These are phyloP conservation scores for Camelus dromedarius DNA, from an alignment of 2,113 vertebrate species.

Conservation along the genomic window DNA sequence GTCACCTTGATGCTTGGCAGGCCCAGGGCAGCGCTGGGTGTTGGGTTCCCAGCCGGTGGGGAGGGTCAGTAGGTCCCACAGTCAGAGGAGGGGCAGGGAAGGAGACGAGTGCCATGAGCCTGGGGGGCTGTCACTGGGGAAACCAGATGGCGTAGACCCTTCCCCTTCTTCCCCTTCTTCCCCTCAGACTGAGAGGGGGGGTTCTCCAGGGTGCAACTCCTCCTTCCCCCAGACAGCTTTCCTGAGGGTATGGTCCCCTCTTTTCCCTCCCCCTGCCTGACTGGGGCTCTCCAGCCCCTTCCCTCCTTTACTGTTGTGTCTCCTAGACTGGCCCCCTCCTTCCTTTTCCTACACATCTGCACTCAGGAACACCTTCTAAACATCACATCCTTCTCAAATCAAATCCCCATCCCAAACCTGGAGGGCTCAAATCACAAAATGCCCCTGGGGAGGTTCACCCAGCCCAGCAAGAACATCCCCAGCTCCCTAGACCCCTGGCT, in stretches of 20 bases:
- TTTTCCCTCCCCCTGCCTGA: too few relatives aligned
- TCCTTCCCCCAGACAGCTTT: background rate
- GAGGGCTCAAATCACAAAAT: background rate
- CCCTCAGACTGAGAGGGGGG: background rate
- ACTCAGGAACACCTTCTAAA: background rate
- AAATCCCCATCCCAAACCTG: background rate
- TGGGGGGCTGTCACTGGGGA: background rate
- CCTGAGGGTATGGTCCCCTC: background rate
- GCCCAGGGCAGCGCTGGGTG: background rate
- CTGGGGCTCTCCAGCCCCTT: background rate
- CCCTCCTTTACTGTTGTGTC: background rate
- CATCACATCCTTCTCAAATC: background rate
- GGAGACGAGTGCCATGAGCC: background rate
- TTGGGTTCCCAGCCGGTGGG: background rate
- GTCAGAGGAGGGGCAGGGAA: too few relatives aligned
- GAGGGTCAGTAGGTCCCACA: background rate
- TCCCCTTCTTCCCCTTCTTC: background rate
- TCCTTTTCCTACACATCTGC: background rate
- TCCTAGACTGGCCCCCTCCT: background rate
- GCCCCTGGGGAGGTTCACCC: background rate
- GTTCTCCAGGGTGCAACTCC: rapidly evolving
- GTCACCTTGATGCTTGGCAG: slow-evolving; percentile 68
- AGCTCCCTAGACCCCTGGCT: background rate
- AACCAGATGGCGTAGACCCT: background rate
- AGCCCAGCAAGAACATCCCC: background rate